These are phyloP conservation scores for Cygnus olor DNA, from an alignment of 2,797 vertebrate species.

Conservation along the genomic window DNA sequence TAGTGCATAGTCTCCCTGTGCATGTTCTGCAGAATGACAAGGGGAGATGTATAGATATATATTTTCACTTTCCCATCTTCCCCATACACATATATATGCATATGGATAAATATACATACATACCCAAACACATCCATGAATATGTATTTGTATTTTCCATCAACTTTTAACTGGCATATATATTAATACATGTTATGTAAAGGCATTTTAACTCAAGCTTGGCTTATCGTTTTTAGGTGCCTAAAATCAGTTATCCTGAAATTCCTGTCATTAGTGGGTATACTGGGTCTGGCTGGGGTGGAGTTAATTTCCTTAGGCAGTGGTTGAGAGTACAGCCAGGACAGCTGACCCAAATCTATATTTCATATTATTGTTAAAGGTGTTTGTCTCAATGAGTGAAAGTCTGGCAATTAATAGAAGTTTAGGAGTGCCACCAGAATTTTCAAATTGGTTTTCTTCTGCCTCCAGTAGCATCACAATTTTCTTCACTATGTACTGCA, in stretches of 20 bases:
- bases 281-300: not conserved
- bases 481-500: not conserved
- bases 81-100: not conserved
- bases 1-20: not conserved
- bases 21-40: not conserved
- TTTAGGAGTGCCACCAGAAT: not conserved
- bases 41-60: not conserved
- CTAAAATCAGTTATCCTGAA: not conserved
- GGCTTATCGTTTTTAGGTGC: not conserved
- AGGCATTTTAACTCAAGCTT: not conserved
- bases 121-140: not conserved
- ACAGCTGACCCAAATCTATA: not conserved
- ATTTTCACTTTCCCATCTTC: not conserved
- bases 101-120: not conserved
- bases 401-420: not conserved
- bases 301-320: not conserved
- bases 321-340: not conserved
- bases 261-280: not conserved
- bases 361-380: not conserved
- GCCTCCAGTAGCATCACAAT: not conserved
- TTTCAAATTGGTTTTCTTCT: not conserved
- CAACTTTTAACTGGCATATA: not conserved
- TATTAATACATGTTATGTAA: not conserved
- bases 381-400: not conserved
- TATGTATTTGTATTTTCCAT: not conserved